These are phyloP conservation scores for Zoanthus gigantus DNA, from an alignment of 92 coral and sea anemone species.

Conservation along the genomic window DNA sequence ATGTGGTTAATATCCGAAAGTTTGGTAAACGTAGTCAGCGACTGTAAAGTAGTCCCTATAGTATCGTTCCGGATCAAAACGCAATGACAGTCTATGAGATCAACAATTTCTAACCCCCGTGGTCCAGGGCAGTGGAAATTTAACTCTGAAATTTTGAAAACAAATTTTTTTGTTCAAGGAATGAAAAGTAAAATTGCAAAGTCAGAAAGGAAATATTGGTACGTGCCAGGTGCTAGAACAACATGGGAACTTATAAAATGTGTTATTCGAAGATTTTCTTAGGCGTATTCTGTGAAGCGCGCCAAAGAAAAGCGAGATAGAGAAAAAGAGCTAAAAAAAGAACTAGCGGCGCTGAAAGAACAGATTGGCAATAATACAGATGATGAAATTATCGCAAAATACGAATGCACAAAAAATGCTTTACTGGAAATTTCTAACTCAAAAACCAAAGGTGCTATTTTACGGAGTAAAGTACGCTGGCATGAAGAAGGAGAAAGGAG, in stretches of 20 bases:
- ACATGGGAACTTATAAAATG: not conserved
- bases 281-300: too few species aligned
- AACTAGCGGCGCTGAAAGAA: too few species aligned
- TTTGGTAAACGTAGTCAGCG: not conserved
- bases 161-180: not conserved
- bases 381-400: not conserved
- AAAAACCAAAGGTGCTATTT: not conserved
- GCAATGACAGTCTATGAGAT: not conserved
- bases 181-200: slow-evolving; percentile 7
- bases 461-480: not conserved
- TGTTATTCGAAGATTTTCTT: too few species aligned
- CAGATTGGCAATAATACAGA: not conserved
- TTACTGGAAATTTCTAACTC: not conserved
- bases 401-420: not conserved
- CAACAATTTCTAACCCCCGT: not conserved
- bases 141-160: slow-evolving; percentile 10
- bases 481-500: not conserved
- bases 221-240: not conserved
- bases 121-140: slow-evolving; percentile 16
- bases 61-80: too few species aligned
- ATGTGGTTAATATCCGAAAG: slow-evolving; percentile 13
- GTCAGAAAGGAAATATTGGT: not conserved
- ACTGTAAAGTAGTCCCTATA: too few species aligned
- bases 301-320: too few species aligned
- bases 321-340: too few species aligned